Evolutionary conservation across 2,888 invertebrate genomes (phyloP).

Genomic region (Ceratothoa steindachneri): DNA sequence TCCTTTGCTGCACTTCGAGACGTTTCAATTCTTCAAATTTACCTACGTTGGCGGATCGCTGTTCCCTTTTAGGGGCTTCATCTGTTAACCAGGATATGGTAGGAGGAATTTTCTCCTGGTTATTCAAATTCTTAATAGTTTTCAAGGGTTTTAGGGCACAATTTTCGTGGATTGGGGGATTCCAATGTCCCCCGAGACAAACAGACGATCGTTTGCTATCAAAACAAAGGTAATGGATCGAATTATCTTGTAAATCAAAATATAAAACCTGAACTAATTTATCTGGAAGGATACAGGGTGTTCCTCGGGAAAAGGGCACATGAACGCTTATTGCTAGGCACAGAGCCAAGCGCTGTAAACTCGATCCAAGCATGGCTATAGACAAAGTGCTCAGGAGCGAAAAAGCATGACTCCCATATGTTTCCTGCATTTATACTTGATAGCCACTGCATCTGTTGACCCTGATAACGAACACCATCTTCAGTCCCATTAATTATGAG

Average conservation of each 20-base stretch:
- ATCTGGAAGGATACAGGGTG: neutral
- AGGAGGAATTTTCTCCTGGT: no score
- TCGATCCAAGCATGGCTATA: neutral
- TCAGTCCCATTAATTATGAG: no score
- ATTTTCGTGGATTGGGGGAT: neutral
- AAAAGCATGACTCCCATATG: neutral
- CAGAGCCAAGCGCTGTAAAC: neutral
- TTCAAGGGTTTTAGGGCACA: no score
- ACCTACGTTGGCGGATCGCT: slow-evolving; percentile 25
- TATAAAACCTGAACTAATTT: neutral
- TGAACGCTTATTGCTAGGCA: neutral
- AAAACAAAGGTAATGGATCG: neutral
- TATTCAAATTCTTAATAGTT: no score
- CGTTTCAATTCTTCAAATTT: slow-evolving; percentile 15
- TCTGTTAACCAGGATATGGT: no score
- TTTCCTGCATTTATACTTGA: neutral
- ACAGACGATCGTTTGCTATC: neutral
- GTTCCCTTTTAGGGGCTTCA: no score
- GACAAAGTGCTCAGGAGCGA: neutral
- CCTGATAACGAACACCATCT: no score
- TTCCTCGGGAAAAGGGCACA: neutral
- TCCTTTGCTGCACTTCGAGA: slow-evolving; percentile 8
- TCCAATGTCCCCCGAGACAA: neutral
- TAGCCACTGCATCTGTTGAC: neutral
- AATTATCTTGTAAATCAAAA: no score